phyloP scores from a whole-genome alignment of 2,888 invertebrate genomes.

The Cheilosia vulpina region DNA sequence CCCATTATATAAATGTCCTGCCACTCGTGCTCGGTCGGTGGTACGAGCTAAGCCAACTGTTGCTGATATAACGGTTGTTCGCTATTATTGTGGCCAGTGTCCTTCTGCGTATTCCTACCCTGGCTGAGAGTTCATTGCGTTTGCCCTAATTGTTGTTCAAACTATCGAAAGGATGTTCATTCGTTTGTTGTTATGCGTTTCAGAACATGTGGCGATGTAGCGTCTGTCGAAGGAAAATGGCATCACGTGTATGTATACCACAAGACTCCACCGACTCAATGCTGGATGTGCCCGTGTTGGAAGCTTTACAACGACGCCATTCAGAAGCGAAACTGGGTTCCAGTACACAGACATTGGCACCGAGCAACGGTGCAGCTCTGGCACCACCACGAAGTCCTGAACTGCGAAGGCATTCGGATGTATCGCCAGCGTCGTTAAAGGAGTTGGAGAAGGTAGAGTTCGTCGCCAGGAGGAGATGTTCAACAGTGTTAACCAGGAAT shows the following conservation, averaged over 20 bases:
- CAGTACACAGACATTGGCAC: conserved; percentile 84
- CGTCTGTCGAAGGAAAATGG: conserved; percentile 93
- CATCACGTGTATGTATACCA: conserved; percentile 89
- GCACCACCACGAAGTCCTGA: conserved; percentile 94
- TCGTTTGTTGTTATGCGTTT: conserved; percentile 61
- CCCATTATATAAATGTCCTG: neutral
- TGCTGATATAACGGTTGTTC: conserved; percentile 18
- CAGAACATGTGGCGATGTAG: conserved; percentile 94
- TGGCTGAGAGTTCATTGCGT: conserved; percentile 1
- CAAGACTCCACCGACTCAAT: conserved; percentile 94
- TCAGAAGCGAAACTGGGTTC: conserved; percentile 89
- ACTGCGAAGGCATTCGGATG: conserved; percentile 92
- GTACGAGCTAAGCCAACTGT: conserved; percentile 20
- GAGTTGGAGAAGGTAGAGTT: conserved; percentile 92
- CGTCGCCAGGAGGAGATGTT: neutral
- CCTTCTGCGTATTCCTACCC: neutral
- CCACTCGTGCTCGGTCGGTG: neutral
- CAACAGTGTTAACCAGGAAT: neutral
- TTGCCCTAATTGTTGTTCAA: conserved; percentile 4
- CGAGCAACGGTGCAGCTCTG: conserved; percentile 85
- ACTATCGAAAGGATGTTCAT: conserved; percentile 35
- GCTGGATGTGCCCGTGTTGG: conserved; percentile 91
- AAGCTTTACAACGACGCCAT: conserved; percentile 91
- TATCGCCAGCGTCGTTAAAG: conserved; percentile 93
- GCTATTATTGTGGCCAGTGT: conserved; percentile 3